Base-by-base conservation (phyloP, 2,797 vertebrate genomes). In the Gymnoscopelus microlampas region DNA sequence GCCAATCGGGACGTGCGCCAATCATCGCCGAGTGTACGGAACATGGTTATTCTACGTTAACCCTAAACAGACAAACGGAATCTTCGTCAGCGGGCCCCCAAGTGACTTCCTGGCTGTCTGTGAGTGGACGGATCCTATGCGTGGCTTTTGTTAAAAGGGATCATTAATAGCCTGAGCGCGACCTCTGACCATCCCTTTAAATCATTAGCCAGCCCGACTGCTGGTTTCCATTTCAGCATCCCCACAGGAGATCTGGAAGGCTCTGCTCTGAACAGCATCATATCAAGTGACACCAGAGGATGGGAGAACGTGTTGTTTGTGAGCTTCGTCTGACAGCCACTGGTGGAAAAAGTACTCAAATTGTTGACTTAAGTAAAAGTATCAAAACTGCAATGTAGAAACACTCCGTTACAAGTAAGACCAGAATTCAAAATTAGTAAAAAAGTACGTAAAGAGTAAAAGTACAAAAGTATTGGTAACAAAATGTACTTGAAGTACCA, bases 131-230 rank as follows among this genome's bases (percentile, higher is more conserved):
- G 71, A 80, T 84, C 74, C 76, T 73, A 74, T 68, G 81, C 66
- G 65, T 87, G 85, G 73, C 86, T 89, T 91, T 76, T 75, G 85
- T 91, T 89, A 89, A 80, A 88, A 72, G 71, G 84, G 57, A 88
- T 88, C 90, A 91, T 91, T 88, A 92, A 91, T 87, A 90, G 90
- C 71, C 67, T 1, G 71, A 54, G 53, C 65, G 58, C 53, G 89
- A 92, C 92, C 92, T 92, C 85, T 89, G 89, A 90, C 92, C 83
- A 44, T 83, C 85, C 73, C 89, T 91, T 91, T 89, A 90, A 92
- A 92, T 85, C 86, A 87, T 92, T 92, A 90, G 83, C 71, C 3
- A 60, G 77, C 55, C 73, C 75, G 73, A 81, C 84, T 79, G 82
- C 86, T 91, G 90, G 86, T 92, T 93, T 80, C 77, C 79, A 89